Percentiles rank a stretch among this genome's conserved stretches.
Conservation (phyloP, 2,113 vertebrate genomes). For the Gymnobelideus leadbeateri region DNA sequence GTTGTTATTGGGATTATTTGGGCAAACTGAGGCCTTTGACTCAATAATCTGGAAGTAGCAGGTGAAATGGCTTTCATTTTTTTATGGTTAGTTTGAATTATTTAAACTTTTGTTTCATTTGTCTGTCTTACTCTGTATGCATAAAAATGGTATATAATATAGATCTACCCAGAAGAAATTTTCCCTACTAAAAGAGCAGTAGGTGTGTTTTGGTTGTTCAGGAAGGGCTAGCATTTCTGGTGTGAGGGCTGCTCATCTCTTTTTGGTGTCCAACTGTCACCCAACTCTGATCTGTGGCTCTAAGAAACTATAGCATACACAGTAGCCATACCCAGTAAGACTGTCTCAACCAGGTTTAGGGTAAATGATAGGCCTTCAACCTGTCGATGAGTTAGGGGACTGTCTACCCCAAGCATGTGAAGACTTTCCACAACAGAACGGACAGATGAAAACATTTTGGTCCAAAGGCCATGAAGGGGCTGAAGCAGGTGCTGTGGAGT, state of each 20-base stretch:
- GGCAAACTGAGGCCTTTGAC: constrained; percentile 33
- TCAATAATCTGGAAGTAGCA: constrained; percentile 18
- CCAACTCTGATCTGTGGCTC: neutral
- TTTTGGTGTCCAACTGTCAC: neutral
- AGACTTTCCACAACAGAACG: neutral
- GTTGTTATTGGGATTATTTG: constrained; percentile 27
- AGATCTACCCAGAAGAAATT: constrained; percentile 6
- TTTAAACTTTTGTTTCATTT: constrained; percentile 22
- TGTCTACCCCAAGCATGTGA: neutral
- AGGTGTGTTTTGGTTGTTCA: neutral
- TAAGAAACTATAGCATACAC: neutral
- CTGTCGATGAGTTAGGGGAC: neutral
- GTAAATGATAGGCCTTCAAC: neutral
- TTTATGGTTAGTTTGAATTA: neutral
- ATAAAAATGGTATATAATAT: no score
- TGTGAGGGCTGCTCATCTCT: no score
- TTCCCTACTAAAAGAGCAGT: neutral
- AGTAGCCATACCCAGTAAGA: no score
- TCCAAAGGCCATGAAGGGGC: neutral
- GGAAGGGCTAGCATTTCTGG: neutral
- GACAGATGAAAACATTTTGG: neutral
- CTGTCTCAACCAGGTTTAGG: neutral
- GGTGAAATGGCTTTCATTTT: neutral
- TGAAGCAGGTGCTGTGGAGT: neutral
- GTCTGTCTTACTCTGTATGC: neutral